Conservation (phyloP, 2,797 vertebrate genomes). For the Gambelia wislizenii region DNA sequence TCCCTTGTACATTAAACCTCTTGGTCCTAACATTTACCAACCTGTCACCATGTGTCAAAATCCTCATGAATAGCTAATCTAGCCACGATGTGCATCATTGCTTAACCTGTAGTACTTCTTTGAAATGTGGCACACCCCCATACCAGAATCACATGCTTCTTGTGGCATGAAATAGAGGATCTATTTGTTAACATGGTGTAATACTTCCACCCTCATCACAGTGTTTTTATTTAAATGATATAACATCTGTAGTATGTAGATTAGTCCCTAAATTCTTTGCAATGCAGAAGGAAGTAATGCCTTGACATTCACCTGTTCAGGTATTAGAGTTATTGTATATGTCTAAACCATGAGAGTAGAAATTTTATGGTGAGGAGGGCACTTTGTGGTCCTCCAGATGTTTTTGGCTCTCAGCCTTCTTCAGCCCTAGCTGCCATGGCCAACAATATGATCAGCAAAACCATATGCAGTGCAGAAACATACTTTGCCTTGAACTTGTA, state of each 20-base stretch:
- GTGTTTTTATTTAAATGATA: background rate
- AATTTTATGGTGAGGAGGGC: background rate
- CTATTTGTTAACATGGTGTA: background rate
- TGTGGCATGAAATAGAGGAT: background rate
- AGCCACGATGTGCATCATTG: background rate
- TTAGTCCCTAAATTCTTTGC: background rate
- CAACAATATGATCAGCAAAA: background rate
- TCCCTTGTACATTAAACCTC: no score
- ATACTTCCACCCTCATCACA: background rate
- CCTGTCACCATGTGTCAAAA: background rate
- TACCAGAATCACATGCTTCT: background rate
- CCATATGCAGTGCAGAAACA: background rate
- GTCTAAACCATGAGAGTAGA: background rate
- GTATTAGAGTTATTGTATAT: background rate
- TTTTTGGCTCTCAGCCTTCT: background rate
- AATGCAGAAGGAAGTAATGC: background rate
- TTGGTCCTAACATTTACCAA: background rate
- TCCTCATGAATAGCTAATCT: background rate
- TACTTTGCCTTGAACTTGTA: background rate
- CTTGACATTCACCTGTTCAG: background rate
- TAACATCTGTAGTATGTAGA: background rate
- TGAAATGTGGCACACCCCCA: background rate
- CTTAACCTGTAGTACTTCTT: background rate
- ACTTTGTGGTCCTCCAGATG: no score
- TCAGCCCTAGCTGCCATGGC: no score